phyloP scores from a whole-genome alignment of 1,140 invertebrate genomes.

The Campoletis sonorensis region DNA sequence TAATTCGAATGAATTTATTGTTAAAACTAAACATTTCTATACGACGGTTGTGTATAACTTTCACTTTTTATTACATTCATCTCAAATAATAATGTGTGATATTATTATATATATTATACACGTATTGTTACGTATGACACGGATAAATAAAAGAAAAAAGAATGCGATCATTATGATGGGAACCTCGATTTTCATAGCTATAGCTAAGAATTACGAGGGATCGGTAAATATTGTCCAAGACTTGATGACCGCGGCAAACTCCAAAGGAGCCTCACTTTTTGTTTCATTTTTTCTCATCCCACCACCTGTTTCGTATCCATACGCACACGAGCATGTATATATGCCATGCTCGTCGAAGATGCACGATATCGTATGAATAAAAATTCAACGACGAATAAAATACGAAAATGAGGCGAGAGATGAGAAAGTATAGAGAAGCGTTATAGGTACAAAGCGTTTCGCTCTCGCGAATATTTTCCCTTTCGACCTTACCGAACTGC shows the following conservation, averaged over 20 bases:
- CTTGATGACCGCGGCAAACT: neutral
- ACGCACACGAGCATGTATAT: neutral
- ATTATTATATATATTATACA: no score
- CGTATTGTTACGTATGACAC: no score
- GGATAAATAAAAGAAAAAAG: no score
- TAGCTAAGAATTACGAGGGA: no score
- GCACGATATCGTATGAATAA: neutral
- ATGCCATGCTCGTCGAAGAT: neutral
- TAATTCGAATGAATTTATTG: neutral
- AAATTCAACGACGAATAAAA: neutral
- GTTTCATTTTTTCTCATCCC: neutral
- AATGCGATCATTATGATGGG: neutral
- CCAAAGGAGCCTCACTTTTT: no score
- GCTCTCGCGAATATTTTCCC: neutral
- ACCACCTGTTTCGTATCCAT: neutral
- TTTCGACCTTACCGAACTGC: neutral
- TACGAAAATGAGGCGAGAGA: neutral
- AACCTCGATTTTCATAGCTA: neutral
- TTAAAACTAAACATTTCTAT: neutral
- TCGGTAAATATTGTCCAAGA: neutral
- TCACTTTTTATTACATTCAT: no score
- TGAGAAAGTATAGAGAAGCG: neutral
- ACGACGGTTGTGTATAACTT: no score
- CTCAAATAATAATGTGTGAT: no score
- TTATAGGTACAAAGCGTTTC: no score